Evolutionary conservation across 2,888 invertebrate species (phyloP), one percentile per base, ranked within the genome.

Genomic region (Cyrtodaria siliqua): DNA sequence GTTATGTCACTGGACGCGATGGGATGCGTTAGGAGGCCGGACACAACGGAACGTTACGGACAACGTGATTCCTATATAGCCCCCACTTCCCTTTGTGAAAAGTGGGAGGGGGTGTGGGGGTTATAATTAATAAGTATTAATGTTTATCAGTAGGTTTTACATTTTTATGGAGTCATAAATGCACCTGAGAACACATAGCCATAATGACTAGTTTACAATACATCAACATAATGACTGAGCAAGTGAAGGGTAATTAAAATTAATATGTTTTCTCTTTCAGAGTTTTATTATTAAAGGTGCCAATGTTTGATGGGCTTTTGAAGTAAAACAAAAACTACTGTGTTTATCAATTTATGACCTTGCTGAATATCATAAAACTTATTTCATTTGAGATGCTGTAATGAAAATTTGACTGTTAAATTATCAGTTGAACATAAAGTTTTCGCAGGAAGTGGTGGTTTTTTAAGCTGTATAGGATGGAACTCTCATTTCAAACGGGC

Each of bases 401-500:
- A 75, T 44, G 55, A 75, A 70, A 56, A 49, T 70, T 66, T 47
- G 50, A 70, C 64, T 40, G 64, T 75, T 70, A 64, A 75, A 75
- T 55, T 60, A 60, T 49, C 52, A 53, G 56, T 61, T 69, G 60
- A 64, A 70, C 64, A 60, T 75, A 40, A 59, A 63, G 40, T 53
- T 69, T 61, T 26, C 38, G 47, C 44, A 63, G 69, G 68, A 74
- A 63, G 68, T 64, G 63, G 68, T 62, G 55, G 38, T 56, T 47
- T 56, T 50, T 29, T 23, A 67, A 53, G 57, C 59, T 18, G 29
- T 0, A 12, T 18, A 40, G 33, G 23, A 60, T 53, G 52, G 59
- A 60, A 44, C 42, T n/a, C 26, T 60, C 29, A 53, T 40, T 53
- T 59, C 55, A 27, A 49, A 57, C 56, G 26, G 38, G 44, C n/a